Evolutionary conservation across 2,797 vertebrate genomes (phyloP).

Genomic region (Semaprochilodus insignis): DNA sequence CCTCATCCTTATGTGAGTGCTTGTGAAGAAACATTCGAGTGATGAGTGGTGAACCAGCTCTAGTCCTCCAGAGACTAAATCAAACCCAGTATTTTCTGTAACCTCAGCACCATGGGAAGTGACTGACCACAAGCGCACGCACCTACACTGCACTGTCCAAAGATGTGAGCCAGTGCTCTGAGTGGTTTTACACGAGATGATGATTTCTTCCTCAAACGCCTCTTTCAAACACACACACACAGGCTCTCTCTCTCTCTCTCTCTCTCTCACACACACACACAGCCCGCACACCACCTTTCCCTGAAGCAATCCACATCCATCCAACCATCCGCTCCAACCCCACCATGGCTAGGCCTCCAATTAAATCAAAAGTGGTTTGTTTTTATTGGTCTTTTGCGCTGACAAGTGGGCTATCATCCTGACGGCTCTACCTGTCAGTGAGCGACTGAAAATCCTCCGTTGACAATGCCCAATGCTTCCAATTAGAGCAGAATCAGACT

Average conservation of each 20-base stretch:
- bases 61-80: constrained; percentile 70
- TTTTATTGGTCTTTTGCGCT: constrained; percentile 99
- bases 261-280: constrained; percentile 52
- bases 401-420: constrained; percentile 99
- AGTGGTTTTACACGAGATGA: constrained; percentile 65
- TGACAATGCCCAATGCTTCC: constrained; percentile 99
- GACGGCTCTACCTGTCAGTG: constrained; percentile 98
- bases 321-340: constrained; percentile 59
- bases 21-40: constrained; percentile 58
- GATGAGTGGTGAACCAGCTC: constrained; percentile 55
- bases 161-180: constrained; percentile 58
- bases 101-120: constrained; percentile 64
- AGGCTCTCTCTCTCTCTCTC: constrained; percentile 53
- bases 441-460: constrained; percentile 94
- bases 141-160: constrained; percentile 48
- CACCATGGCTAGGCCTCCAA: constrained; percentile 89
- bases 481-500: constrained; percentile 97
- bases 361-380: constrained; percentile 99
- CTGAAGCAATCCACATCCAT: constrained; percentile 59
- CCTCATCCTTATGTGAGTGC: constrained; percentile 49
- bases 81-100: constrained; percentile 72
- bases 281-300: constrained; percentile 40
- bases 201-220: constrained; percentile 71
- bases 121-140: constrained; percentile 68
- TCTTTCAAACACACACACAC: constrained; percentile 47